phyloP scores from a whole-genome alignment of 2,113 vertebrate genomes.

The Cnemophilus loriae region DNA sequence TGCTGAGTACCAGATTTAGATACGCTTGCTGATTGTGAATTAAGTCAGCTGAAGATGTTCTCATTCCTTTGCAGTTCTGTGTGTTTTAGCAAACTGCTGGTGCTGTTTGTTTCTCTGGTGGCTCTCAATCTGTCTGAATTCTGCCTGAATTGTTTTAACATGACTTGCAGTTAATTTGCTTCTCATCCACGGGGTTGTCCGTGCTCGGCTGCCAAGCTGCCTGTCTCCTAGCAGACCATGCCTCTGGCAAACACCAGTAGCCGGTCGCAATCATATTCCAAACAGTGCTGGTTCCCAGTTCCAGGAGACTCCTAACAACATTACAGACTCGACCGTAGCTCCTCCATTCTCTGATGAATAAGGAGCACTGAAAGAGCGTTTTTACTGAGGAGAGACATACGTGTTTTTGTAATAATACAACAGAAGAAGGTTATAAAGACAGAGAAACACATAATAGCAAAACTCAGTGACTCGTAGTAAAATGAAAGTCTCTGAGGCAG shows the following conservation, averaged over 20 bases:
- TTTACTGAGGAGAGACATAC: neutral
- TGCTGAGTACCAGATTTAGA: neutral
- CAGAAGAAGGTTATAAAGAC: neutral
- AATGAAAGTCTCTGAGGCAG: neutral
- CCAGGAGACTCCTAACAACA: neutral
- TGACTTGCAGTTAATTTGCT: slow-evolving; percentile 40
- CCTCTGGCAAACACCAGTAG: slow-evolving; percentile 9
- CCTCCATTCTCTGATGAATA: neutral
- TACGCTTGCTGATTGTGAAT: slow-evolving; percentile 1
- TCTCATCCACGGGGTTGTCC: neutral
- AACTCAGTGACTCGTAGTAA: neutral
- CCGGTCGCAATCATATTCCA: neutral
- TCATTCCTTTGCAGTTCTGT: neutral
- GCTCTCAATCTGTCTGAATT: slow-evolving; percentile 21
- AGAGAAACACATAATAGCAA: neutral
- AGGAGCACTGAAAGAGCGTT: neutral
- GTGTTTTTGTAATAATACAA: neutral
- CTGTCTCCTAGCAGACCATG: slow-evolving; percentile 10
- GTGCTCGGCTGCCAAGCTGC: neutral
- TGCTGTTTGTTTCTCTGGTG: slow-evolving; percentile 27
- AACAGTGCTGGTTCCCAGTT: neutral
- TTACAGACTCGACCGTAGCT: neutral
- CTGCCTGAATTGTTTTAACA: slow-evolving; percentile 10
- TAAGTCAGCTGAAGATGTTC: slow-evolving; percentile 25
- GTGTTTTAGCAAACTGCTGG: slow-evolving; percentile 19